Evolutionary conservation across 37 sponge, comb jelly and placozoan genomes (phyloP).

Genomic region (Bolinopsis microptera): DNA sequence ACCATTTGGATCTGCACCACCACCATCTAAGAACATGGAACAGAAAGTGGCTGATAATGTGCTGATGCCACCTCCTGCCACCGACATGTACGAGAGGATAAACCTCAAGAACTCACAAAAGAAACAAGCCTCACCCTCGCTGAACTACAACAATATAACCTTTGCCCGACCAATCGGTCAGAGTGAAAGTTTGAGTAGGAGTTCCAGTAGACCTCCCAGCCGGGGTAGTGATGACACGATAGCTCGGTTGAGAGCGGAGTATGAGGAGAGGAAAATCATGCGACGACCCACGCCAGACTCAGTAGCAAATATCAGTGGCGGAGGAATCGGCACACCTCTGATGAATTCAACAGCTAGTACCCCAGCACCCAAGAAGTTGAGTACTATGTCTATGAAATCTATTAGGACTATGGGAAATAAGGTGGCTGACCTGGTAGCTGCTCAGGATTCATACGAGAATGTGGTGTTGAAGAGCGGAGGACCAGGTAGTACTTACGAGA

Average conservation of each 20-base stretch:
- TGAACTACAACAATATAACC: slow-evolving; percentile 45
- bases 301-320: not conserved
- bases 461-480: slow-evolving; percentile 6
- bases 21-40: not conserved
- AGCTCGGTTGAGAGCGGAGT: slow-evolving; percentile 39
- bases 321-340: slow-evolving; percentile 17
- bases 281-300: not conserved
- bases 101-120: not conserved
- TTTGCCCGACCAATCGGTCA: slow-evolving; percentile 27
- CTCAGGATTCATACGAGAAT: slow-evolving; percentile 33
- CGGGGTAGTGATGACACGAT: slow-evolving; percentile 9
- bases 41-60: not conserved
- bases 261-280: slow-evolving; percentile 33
- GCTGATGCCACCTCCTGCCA: not conserved
- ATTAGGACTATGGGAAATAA: not conserved
- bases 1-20: not conserved
- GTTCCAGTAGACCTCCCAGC: not conserved
- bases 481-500: not conserved
- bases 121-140: not conserved
- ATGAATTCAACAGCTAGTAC: not conserved
- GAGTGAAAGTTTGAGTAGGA: not conserved
- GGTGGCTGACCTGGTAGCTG: slow-evolving; percentile 13
- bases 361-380: not conserved
- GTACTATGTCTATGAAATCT: slow-evolving; percentile 29
- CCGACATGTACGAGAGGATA: slow-evolving; percentile 13